Percentiles rank a stretch among this genome's conserved stretches.
Evolutionary conservation across 2,797 vertebrate genomes (phyloP).

Genomic region (Tenualosa ilisha): DNA sequence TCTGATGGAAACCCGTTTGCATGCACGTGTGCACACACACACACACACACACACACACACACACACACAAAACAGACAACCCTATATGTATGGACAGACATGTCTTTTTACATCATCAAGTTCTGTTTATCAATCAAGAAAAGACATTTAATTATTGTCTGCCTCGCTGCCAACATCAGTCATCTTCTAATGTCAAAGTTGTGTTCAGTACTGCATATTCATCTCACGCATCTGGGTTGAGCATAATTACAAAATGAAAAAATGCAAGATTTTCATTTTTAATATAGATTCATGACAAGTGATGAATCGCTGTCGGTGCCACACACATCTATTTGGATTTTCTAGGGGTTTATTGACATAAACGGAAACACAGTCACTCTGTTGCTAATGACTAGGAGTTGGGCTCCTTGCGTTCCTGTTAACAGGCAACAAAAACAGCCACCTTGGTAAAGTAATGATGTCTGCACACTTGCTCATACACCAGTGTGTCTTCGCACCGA

Average conservation of each 20-base stretch:
- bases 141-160: background rate
- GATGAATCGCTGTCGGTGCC: background rate
- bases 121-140: constrained; percentile 7
- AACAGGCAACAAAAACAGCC: background rate
- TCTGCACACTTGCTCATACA: background rate
- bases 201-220: background rate
- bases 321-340: background rate
- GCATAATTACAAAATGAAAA: constrained; percentile 9
- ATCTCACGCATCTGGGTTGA: background rate
- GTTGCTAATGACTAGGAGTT: background rate
- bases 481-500: background rate
- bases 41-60: no score
- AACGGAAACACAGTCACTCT: background rate
- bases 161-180: background rate
- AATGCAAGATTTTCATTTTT: background rate
- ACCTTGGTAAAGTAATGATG: background rate
- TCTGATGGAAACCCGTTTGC: no score
- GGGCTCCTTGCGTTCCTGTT: background rate
- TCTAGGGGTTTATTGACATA: background rate
- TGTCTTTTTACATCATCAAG: background rate
- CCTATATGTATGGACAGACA: background rate
- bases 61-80: background rate
- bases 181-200: background rate
- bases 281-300: constrained; percentile 1
- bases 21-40: no score